Evolutionary conservation across 2,113 vertebrate species (phyloP), one percentile per base, ranked within the genome.

Genomic region (Microtus ochrogaster): DNA sequence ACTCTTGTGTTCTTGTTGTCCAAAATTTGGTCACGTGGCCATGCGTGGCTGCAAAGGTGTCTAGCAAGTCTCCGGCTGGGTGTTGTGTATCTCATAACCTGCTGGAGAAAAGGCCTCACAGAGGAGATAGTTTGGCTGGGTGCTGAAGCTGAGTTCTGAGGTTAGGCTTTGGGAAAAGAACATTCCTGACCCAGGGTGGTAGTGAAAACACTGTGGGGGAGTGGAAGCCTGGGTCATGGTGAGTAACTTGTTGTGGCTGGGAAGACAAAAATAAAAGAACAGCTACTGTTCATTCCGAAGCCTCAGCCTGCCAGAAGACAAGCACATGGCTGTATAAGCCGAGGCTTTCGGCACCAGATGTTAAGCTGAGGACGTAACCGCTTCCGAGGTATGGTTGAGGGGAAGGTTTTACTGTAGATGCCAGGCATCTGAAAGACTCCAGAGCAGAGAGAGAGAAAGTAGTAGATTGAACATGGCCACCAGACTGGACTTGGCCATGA

Each of bases 101-200:
- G 58, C 6, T 47, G 79, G 84, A 49, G 81, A 70, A 39, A 70
- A 39, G 22, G 1, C 78, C n/a, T 96, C 76, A 13, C 1, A 5
- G 24, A 89, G 58, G 70, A 39, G 26, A 65, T 39, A 10, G 17
- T 95, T 65, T 65, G 95, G 76, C 70, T 65, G 90, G 41, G n/a
- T 61, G 36, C 41, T 65, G 87, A 76, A 39, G 65, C 39, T 41
- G 39, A 63, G 44, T 76, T 83, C 49, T 76, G 24, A 58, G 73
- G 65, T 41, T 22, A 24, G 58, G 88, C 61, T 68, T 36, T 76
- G 68, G 44, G 79, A 44, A 44, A 70, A 72, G 78, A 68, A 66
- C 24, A 12, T 74, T 70, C 30, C 4, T 28, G 58, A 66, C 44
- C 26, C 22, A 26, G 28, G 61, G 39, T 16, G 0, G 58, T 58